These are phyloP conservation scores for Acinonyx jubatus DNA, from an alignment of 2,113 vertebrate genomes.

Conservation along the genomic window DNA sequence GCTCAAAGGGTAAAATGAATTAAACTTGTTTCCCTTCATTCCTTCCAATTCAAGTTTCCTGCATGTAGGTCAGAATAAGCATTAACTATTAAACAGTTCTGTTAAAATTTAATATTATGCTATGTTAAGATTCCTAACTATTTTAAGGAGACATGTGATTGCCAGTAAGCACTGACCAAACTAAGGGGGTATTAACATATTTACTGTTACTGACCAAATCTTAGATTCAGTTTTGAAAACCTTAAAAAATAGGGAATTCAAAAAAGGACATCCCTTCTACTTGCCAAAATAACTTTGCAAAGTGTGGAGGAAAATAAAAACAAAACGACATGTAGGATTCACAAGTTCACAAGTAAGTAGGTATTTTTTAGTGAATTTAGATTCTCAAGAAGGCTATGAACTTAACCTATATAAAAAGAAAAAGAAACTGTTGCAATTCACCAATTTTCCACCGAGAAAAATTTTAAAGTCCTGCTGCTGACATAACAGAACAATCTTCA, in stretches of 20 bases:
- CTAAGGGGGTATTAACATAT: background rate
- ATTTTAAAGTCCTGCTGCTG: background rate
- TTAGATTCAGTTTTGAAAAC: conserved; percentile 13
- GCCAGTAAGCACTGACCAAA: background rate
- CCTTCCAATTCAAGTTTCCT: background rate
- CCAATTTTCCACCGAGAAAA: background rate
- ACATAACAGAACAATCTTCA: background rate
- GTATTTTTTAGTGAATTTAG: background rate
- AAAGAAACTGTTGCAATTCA: background rate
- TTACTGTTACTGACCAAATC: conserved; percentile 13
- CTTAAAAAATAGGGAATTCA: background rate
- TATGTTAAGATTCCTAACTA: conserved; percentile 23
- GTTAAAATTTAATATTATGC: conserved; percentile 60
- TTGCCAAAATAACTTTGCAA: background rate
- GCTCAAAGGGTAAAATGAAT: conserved; percentile 31
- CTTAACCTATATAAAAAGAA: background rate
- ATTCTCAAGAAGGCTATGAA: background rate
- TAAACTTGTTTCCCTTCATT: background rate
- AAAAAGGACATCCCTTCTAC: background rate
- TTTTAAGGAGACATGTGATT: conserved; percentile 28
- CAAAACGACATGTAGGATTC: background rate
- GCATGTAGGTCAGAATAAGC: background rate
- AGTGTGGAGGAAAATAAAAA: background rate
- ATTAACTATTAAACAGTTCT: conserved; percentile 45
- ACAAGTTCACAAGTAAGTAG: background rate